phyloP scores from a whole-genome alignment of 2,797 vertebrate genomes.

The Masticophis lateralis region DNA sequence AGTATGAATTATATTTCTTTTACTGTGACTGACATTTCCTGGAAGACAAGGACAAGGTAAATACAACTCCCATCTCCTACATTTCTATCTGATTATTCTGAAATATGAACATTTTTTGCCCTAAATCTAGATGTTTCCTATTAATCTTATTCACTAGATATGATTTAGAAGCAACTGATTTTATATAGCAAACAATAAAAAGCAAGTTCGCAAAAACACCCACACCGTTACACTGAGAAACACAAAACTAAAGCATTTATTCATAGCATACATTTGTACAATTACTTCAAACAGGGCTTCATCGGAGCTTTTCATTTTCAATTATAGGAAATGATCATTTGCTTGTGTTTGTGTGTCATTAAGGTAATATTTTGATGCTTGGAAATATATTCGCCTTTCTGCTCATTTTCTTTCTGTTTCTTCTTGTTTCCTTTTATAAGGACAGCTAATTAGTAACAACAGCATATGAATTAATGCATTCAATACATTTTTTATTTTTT shows the following conservation, averaged over 20 bases:
- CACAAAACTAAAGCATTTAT: conserved; percentile 47
- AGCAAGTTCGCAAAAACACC: conserved; percentile 61
- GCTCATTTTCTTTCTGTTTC: background rate
- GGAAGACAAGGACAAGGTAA: conserved; percentile 56
- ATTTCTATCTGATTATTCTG: conserved; percentile 58
- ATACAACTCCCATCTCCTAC: conserved; percentile 11
- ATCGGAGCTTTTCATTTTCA: background rate
- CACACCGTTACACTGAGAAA: conserved; percentile 53
- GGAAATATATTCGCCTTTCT: background rate
- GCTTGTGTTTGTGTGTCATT: background rate
- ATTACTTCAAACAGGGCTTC: background rate
- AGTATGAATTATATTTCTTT: conserved; percentile 31
- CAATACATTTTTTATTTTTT: background rate
- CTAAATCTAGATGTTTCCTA: conserved; percentile 65
- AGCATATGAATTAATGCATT: background rate
- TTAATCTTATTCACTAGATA: conserved; percentile 53
- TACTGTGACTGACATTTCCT: conserved; percentile 45
- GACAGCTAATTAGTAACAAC: background rate
- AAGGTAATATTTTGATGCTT: background rate
- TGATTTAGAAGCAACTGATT: conserved; percentile 63
- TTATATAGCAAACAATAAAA: conserved; percentile 63
- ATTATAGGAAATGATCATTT: background rate
- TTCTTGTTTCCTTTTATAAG: background rate
- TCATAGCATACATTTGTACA: background rate
- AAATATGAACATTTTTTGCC: conserved; percentile 51